Evolutionary conservation across 2,113 vertebrate species (phyloP).

Genomic region (Gila orcuttii): DNA sequence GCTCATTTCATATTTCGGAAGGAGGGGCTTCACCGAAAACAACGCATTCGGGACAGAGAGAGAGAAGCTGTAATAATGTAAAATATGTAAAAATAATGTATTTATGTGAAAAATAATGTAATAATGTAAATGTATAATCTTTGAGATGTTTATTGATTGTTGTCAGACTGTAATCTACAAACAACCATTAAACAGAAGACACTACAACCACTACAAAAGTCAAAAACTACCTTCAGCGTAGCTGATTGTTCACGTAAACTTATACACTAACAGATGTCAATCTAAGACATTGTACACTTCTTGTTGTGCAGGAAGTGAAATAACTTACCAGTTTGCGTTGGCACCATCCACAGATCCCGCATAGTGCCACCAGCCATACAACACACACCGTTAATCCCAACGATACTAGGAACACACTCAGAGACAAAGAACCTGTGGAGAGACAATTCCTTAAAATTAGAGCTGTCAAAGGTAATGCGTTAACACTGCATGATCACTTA

Average conservation of each 20-base stretch:
- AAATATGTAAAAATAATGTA: no score
- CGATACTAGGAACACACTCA: slow-evolving; percentile 93
- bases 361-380: slow-evolving; percentile 92
- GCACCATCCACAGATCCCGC: slow-evolving; percentile 98
- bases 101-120: no score
- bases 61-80: no score
- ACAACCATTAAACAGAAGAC: not conserved
- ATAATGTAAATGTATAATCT: no score
- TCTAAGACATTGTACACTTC: not conserved
- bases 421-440: slow-evolving; percentile 83
- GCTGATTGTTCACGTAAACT: no score
- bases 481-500: not conserved
- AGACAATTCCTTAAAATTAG: slow-evolving; percentile 8
- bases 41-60: no score
- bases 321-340: slow-evolving; percentile 95
- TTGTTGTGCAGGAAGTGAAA: slow-evolving; percentile 22
- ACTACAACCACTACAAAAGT: not conserved
- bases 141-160: not conserved
- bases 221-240: not conserved
- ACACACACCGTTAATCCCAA: slow-evolving; percentile 91
- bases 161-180: not conserved
- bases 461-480: not conserved
- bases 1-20: no score
- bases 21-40: no score
- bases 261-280: not conserved